Base-by-base conservation (phyloP, 53 echinoderm and acorn worm species). In the Echinarachnius parma region DNA sequence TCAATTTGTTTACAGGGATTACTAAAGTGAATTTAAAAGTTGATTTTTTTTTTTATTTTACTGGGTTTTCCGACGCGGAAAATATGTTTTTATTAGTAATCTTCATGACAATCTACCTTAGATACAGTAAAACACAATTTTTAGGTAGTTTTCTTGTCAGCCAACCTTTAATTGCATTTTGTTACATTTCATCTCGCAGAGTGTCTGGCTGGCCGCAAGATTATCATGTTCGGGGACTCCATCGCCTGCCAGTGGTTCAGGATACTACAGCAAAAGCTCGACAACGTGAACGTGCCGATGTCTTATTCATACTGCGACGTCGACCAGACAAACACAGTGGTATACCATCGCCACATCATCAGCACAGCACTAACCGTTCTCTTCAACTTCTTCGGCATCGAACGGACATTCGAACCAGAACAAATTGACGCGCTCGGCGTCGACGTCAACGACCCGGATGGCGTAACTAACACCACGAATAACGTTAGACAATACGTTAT, bases 171-270 rank as follows among this genome's bases (percentile, higher is more conserved):
- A n/a, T n/a, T n/a, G n/a, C n/a, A n/a, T n/a, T n/a, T n/a, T n/a
- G n/a, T n/a, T n/a, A n/a, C n/a, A n/a, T n/a, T n/a, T n/a, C n/a
- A n/a, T n/a, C n/a, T n/a, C n/a, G n/a, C n/a, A n/a, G 34, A 31
- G 3, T 72, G 74, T 18, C 63, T 81, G 0, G 15, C 61, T 9
- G 74, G 54, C 8, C 46, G 53, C 23, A 48, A 62, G 44, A 74
- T 81, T 21, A 28, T 61, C 81, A 61, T 74, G 48, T 61, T 74
- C 5, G 75, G 81, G 18, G 81, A 81, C 48, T 81, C 81, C 36
- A 55, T 66, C 16, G 74, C 53, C 2, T 72, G 54, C 15, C 81
- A 81, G 25, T 81, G 79, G 79, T 78, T 64, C 36, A 54, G 54
- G 29, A 8, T 30, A 1, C 44, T 78, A 11, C 19, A 78, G 30